These are phyloP conservation scores for Leguminivora glycinivorella DNA, from an alignment of 1,140 invertebrate genomes.

Conservation along the genomic window DNA sequence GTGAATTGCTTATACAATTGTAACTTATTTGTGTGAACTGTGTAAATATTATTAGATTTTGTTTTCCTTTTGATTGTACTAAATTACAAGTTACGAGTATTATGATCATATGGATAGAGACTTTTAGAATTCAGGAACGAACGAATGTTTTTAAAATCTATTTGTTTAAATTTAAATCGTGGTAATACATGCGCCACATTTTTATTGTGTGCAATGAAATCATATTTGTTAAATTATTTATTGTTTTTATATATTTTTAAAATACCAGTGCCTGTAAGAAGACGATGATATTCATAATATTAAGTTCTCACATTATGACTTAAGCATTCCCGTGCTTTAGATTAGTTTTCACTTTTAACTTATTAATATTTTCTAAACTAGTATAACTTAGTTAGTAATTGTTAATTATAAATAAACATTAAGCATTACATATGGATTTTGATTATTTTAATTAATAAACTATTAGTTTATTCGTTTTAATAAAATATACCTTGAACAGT, in stretches of 20 bases:
- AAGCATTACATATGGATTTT: slow-evolving; percentile 31
- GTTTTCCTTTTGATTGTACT: neutral
- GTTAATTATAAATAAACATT: slow-evolving; percentile 20
- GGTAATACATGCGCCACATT: slow-evolving; percentile 3
- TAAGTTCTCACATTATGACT: slow-evolving; percentile 49
- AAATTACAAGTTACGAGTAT: neutral
- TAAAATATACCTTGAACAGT: slow-evolving; percentile 58
- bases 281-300: slow-evolving; percentile 67
- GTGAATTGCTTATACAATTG: neutral
- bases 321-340: slow-evolving; percentile 53
- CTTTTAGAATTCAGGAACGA: neutral
- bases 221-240: slow-evolving; percentile 32
- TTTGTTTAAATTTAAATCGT: slow-evolving; percentile 18
- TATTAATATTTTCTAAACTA: slow-evolving; percentile 31
- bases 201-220: slow-evolving; percentile 26
- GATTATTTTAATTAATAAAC: slow-evolving; percentile 38
- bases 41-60: neutral
- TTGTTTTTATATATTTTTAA: slow-evolving; percentile 36
- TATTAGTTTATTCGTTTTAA: slow-evolving; percentile 42
- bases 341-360: slow-evolving; percentile 37
- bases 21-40: slow-evolving; percentile 10
- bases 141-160: neutral
- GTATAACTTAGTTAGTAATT: slow-evolving; percentile 27
- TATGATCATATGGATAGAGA: neutral
- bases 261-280: slow-evolving; percentile 73